These are phyloP conservation scores for Zaprionus taronus DNA, from an alignment of 1,140 invertebrate genomes.

Conservation along the genomic window DNA sequence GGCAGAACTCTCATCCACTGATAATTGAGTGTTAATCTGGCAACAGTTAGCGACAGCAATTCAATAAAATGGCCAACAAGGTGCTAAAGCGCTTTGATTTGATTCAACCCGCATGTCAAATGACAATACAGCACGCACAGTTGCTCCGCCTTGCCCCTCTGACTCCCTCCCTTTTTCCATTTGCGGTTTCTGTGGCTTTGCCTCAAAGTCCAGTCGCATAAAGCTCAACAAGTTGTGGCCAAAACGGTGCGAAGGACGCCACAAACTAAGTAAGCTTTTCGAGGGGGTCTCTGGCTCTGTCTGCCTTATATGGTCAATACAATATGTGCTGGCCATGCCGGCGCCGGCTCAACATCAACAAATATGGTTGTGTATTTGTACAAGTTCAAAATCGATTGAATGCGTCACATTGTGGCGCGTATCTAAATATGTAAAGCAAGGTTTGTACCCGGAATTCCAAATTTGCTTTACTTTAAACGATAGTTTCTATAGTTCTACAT, in stretches of 20 bases:
- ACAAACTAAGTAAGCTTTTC: constrained; percentile 42
- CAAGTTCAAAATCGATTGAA: constrained; percentile 3
- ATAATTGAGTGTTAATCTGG: constrained; percentile 56
- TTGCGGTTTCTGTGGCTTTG: constrained; percentile 12
- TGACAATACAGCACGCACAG: constrained; percentile 59
- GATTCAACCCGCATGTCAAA: constrained; percentile 48
- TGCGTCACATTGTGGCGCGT: background rate
- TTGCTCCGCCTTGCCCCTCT: background rate
- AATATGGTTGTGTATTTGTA: constrained; percentile 67
- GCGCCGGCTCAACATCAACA: constrained; percentile 50
- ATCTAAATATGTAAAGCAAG: constrained; percentile 7
- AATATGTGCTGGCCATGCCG: constrained; percentile 6
- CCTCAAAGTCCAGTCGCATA: constrained; percentile 34
- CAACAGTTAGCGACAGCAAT: constrained; percentile 60
- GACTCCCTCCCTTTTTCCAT: background rate
- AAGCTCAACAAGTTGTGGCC: constrained; percentile 67
- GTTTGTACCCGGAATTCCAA: constrained; percentile 2
- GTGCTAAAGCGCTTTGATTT: constrained; percentile 41
- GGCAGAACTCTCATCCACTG: background rate
- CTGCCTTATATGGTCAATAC: constrained; percentile 59
- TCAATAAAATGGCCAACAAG: constrained; percentile 62
- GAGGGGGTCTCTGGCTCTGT: background rate
- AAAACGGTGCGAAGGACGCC: constrained; percentile 75
- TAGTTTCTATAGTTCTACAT: background rate
- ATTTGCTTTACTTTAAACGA: background rate